A percentile compares a stretch with the other conserved stretches of the same genome.
phyloP scores from a whole-genome alignment of 2,797 vertebrate species.

The Pangasius djambal region DNA sequence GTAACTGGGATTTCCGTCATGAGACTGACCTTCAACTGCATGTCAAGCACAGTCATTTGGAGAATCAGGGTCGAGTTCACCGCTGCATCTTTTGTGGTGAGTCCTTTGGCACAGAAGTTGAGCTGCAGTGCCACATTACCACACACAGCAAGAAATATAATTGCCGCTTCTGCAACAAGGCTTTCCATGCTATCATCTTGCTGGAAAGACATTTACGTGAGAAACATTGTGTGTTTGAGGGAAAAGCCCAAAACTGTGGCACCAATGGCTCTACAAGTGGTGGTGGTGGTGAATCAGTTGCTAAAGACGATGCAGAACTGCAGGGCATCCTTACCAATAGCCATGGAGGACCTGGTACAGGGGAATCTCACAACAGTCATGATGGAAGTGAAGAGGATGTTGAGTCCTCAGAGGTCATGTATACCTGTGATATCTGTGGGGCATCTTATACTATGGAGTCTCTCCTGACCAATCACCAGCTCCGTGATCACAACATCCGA shows the following conservation, averaged over 20 bases:
- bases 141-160: conserved; percentile 99
- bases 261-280: conserved; percentile 84
- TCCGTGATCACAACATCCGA: conserved; percentile 97
- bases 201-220: conserved; percentile 95
- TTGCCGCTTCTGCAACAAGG: conserved; percentile 98
- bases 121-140: conserved; percentile 98
- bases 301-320: conserved; percentile 92
- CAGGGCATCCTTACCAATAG: conserved; percentile 90
- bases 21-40: conserved; percentile 95
- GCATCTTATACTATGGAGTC: conserved; percentile 99
- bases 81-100: conserved; percentile 98
- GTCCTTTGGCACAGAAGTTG: conserved; percentile 95
- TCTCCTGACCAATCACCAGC: conserved; percentile 95
- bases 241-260: conserved; percentile 90
- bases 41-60: conserved; percentile 95
- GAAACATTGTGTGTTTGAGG: conserved; percentile 96
- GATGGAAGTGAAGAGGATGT: conserved; percentile 95
- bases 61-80: conserved; percentile 93
- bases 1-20: conserved; percentile 97
- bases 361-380: conserved; percentile 88
- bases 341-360: conserved; percentile 71
- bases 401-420: conserved; percentile 94
- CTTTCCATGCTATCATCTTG: conserved; percentile 93
- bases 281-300: conserved; percentile 76
- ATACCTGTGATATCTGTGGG: conserved; percentile 94